Evolutionary conservation across 37 sponge, comb jelly and placozoan species (phyloP).

Genomic region (Halisarca cf. caerulea): DNA sequence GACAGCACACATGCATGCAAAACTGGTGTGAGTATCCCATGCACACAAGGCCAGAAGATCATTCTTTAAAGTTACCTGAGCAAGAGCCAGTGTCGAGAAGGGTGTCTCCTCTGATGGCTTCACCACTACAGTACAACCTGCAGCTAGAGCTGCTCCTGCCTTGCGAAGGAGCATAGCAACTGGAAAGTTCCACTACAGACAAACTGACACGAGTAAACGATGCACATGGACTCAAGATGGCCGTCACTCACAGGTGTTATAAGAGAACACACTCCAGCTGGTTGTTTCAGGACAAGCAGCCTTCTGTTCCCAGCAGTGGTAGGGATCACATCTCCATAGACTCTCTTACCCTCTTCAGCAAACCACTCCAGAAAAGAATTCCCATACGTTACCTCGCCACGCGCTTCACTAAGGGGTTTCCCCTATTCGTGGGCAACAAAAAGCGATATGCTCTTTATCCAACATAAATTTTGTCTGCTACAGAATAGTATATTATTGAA

Average conservation of each 20-base stretch:
- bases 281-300: slow-evolving; percentile 67
- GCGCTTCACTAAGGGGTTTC: slow-evolving; percentile 79
- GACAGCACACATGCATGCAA: too few relatives aligned
- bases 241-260: slow-evolving; percentile 72
- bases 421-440: slow-evolving; percentile 70
- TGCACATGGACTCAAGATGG: too few relatives aligned
- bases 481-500: too few relatives aligned
- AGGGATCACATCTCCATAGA: slow-evolving; percentile 77
- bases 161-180: slow-evolving; percentile 84
- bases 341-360: slow-evolving; percentile 82
- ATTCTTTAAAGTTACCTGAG: slow-evolving; percentile 70
- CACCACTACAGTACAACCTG: slow-evolving; percentile 85
- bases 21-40: too few relatives aligned
- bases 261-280: slow-evolving; percentile 89
- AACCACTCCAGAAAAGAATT: slow-evolving; percentile 91
- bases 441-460: too few relatives aligned
- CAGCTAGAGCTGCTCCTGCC: slow-evolving; percentile 90
- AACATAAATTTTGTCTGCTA: too few relatives aligned
- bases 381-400: slow-evolving; percentile 81
- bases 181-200: slow-evolving; percentile 92
- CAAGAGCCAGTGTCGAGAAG: slow-evolving; percentile 82
- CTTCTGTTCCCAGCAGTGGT: slow-evolving; percentile 40
- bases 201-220: too few relatives aligned
- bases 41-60: too few relatives aligned
- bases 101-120: slow-evolving; percentile 98